phyloP scores from a whole-genome alignment of 2,113 vertebrate genomes.

The Stegastes partitus region DNA sequence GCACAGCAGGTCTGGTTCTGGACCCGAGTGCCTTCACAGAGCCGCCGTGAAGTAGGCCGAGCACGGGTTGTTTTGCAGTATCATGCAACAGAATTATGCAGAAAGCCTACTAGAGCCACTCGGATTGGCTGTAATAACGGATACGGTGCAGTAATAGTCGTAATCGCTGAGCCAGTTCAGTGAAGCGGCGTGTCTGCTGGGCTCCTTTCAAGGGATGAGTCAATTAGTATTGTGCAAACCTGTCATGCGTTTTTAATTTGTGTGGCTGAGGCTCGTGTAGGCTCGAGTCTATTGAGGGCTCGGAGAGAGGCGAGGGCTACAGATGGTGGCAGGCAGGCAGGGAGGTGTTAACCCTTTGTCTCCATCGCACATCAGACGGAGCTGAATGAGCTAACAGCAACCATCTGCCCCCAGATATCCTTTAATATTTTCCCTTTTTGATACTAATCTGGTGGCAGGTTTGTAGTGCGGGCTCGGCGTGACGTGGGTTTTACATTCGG shows the following conservation, averaged over 20 bases:
- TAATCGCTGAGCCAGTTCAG: slow-evolving; percentile 53
- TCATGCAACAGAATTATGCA: background rate
- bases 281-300: slow-evolving; percentile 26
- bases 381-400: slow-evolving; percentile 58
- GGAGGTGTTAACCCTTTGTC: slow-evolving; percentile 74
- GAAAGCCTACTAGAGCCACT: slow-evolving; percentile 7
- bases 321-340: slow-evolving; percentile 65
- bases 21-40: background rate
- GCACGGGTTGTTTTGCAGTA: background rate
- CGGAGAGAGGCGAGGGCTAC: slow-evolving; percentile 40
- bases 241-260: slow-evolving; percentile 58
- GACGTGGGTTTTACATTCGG: too few relatives aligned
- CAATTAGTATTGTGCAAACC: slow-evolving; percentile 58
- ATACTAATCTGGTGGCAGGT: slow-evolving; percentile 15
- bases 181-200: slow-evolving; percentile 49
- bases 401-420: slow-evolving; percentile 56
- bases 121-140: background rate
- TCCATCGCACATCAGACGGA: slow-evolving; percentile 57
- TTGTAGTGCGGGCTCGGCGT: too few relatives aligned
- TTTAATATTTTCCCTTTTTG: slow-evolving; percentile 33
- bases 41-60: background rate
- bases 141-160: slow-evolving; percentile 21
- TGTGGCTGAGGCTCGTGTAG: slow-evolving; percentile 39
- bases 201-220: slow-evolving; percentile 60
- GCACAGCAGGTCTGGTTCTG: background rate